Base-by-base conservation (phyloP, 2,113 vertebrate genomes). In the Raja brachyura region DNA sequence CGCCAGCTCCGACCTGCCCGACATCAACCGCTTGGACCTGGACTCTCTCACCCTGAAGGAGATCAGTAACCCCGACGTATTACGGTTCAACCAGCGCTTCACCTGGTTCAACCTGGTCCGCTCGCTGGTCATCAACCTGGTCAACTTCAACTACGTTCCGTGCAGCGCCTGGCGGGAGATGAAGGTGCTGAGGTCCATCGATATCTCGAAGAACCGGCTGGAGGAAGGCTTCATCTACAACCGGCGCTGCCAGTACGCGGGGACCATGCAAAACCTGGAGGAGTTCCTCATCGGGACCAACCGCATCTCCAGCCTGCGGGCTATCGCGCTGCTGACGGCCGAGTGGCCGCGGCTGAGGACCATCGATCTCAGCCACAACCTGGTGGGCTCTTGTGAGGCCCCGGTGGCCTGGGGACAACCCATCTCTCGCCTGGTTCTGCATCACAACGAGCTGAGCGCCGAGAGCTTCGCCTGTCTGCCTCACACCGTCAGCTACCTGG, bases 101-200 rank as follows among this genome's bases (percentile, higher is more conserved):
- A 7, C 0, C 25, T 85, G 81, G 81, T 28, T 97, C 5, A 96
- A 95, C 8, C 95, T 96, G 2, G 94, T 98, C 7, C 94, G 94
- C 4, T 0, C 95, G 0, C 94, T 98, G 78, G 96, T 95, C 10
- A 96, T 98, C 68, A 93, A 95, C 93, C 96, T 97, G 0, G 95
- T 98, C 22, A 97, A 97, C 95, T 97, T 98, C 94, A 97, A 97
- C 95, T 95, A 90, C 0, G 96, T 97, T 14, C 97, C 97, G 0
- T 98, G 97, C 0, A 97, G 97, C 4, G 95, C 96, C 9, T 98
- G 97, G 97, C 61, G 33, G 0, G 95, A 97, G 93, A 95, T 98
- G 97, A 83, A 68, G 6, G 94, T 76, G 0, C 94, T 97, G 93
- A 93, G 96, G 93, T 0, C 85, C 2, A 76, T 98, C 85, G 95